Conservation (phyloP, 2,113 vertebrate genomes). For the Halcyon malimbica region DNA sequence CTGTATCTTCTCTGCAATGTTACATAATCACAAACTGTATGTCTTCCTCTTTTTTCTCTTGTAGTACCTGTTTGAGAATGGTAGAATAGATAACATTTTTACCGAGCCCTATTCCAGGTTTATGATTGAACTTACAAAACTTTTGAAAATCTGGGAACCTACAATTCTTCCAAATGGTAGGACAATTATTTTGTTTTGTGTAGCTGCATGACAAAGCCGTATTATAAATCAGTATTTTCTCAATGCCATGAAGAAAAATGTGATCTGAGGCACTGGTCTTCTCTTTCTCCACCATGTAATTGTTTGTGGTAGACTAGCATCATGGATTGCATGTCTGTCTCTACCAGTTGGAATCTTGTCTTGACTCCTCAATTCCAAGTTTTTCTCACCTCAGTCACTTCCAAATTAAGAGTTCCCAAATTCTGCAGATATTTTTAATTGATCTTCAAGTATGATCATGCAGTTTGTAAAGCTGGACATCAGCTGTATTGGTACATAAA, state of each 20-base stretch:
- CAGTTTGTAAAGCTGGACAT: background rate
- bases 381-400: background rate
- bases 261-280: background rate
- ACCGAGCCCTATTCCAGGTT: conserved; percentile 95
- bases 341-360: background rate
- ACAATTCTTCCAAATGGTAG: conserved; percentile 90
- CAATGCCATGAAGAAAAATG: background rate
- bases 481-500: background rate
- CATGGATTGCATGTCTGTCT: background rate
- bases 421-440: background rate
- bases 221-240: background rate
- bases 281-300: background rate
- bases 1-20: background rate
- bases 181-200: conserved; percentile 39
- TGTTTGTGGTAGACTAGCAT: background rate
- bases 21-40: conserved; percentile 31
- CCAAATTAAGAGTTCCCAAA: background rate
- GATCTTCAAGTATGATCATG: background rate
- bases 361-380: background rate
- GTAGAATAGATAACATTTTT: conserved; percentile 98
- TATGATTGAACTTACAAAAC: conserved; percentile 89
- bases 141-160: conserved; percentile 90
- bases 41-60: conserved; percentile 62
- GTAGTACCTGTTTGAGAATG: conserved; percentile 95
- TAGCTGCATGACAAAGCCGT: conserved; percentile 21